Percentiles rank a stretch among this genome's conserved stretches.
Conservation (phyloP, 2,888 invertebrate genomes). For the Bugula neritina region DNA sequence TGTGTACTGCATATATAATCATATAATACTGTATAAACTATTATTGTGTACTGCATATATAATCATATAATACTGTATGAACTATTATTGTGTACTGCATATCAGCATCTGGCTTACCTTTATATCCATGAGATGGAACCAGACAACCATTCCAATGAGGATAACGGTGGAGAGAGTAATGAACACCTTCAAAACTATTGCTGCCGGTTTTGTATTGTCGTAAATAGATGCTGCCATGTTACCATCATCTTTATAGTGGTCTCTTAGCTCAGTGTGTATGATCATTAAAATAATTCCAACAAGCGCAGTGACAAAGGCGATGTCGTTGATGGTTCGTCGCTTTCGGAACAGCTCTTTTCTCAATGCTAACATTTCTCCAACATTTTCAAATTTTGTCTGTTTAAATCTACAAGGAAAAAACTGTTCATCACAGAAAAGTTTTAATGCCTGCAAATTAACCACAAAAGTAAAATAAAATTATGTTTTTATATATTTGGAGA, state of each 20-base stretch:
- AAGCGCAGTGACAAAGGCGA: conserved; percentile 42
- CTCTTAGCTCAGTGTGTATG: conserved; percentile 44
- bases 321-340: conserved; percentile 43
- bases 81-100: too few relatives aligned
- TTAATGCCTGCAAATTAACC: too few relatives aligned
- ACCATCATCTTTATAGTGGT: conserved; percentile 35
- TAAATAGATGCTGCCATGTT: too few relatives aligned
- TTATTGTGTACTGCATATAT: too few relatives aligned
- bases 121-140: conserved; percentile 45
- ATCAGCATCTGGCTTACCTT: neutral
- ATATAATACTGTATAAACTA: too few relatives aligned
- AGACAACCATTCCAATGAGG: conserved; percentile 43
- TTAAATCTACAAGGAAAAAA: conserved; percentile 8
- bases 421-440: too few relatives aligned
- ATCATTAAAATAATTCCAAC: conserved; percentile 48
- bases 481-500: too few relatives aligned
- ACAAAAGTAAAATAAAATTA: too few relatives aligned
- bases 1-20: too few relatives aligned
- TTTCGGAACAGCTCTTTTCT: conserved; percentile 45
- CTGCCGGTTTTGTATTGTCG: conserved; percentile 34
- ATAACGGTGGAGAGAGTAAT: conserved; percentile 46
- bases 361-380: conserved; percentile 47
- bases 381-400: conserved; percentile 36
- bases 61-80: too few relatives aligned
- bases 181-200: conserved; percentile 39